Conservation (phyloP, 1,140 invertebrate genomes). For the Heliconius congener region DNA sequence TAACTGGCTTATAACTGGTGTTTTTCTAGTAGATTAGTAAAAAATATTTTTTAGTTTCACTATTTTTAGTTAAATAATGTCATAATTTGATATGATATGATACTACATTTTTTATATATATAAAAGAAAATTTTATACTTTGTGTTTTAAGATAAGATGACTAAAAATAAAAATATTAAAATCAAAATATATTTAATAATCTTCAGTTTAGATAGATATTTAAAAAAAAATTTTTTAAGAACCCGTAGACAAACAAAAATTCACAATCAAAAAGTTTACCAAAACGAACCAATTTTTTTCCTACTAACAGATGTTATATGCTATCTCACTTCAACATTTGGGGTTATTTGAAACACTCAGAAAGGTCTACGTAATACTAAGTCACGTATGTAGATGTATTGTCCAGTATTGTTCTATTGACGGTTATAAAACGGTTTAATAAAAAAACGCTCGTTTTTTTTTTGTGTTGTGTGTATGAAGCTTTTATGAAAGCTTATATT, state of each 20-base stretch:
- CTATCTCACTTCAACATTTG: slow-evolving; percentile 18
- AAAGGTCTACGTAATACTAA: slow-evolving; percentile 33
- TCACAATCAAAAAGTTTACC: not conserved
- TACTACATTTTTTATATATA: too few species aligned
- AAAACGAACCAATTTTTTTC: not conserved
- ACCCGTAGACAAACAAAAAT: not conserved
- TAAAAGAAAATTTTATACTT: too few species aligned
- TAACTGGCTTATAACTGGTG: too few species aligned
- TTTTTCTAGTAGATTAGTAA: too few species aligned
- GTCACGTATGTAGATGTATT: slow-evolving; percentile 38
- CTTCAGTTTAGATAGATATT: too few species aligned
- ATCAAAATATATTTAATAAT: too few species aligned
- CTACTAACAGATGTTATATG: not conserved
- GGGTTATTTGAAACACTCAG: slow-evolving; percentile 18
- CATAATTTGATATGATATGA: too few species aligned
- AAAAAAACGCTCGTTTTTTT: not conserved
- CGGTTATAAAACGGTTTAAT: not conserved
- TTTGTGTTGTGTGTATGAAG: not conserved
- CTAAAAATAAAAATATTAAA: too few species aligned
- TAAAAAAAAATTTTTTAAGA: not conserved
- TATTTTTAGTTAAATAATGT: too few species aligned
- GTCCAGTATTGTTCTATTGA: not conserved
- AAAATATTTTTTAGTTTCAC: too few species aligned
- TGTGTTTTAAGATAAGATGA: too few species aligned
- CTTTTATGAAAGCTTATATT: not conserved